Base-by-base conservation (phyloP, 2,888 invertebrate genomes). In the Axea sp. region DNA sequence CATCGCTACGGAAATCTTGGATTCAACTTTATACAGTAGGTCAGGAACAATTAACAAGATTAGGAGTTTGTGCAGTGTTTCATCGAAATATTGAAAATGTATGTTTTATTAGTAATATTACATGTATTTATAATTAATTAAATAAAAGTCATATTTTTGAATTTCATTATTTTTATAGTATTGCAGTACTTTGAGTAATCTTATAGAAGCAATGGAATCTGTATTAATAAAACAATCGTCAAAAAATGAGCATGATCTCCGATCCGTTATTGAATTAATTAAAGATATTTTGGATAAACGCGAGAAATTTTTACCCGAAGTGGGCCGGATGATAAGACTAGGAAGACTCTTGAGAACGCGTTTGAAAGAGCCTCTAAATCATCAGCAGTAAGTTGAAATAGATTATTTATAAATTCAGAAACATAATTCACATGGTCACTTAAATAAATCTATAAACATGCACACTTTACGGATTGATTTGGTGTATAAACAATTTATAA, bases 31-130 rank as follows among this genome's bases (percentile, higher is more conserved):
- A 93, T 73, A 90, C 90, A 33, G 91, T 93, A 68, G 92, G 92
- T 74, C 93, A 93, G 86, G 94, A 94, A 87, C 93, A 93, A 83
- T 91, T 94, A 89, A 93, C 93, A 1, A 89, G 94, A 12, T 88
- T 94, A 14, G 90, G 93, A 71, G 94, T 94, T 24, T 93, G 93
- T 1, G 92, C 93, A 4, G 93, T 94, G 73, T 95, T 94, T 82
- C 92, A 94, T 84, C 90, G 93, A 73, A 93, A 92, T 64, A 84
- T 87, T 33, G 82, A 84, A 47, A 85, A 87, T 73, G 87, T 87
- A 19, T 33, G 67, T 47, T 37, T 33, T 12, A 8, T 7, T 3
- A 19, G n/a, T n/a, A n/a, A n/a, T n/a, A n/a, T n/a, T n/a, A n/a
- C n/a, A n/a, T n/a, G n/a, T n/a, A n/a, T n/a, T n/a, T n/a, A n/a